Percentiles rank a stretch among this genome's conserved stretches.
phyloP scores from a whole-genome alignment of 2,113 vertebrate species.

The Benitochromis conjunctus region DNA sequence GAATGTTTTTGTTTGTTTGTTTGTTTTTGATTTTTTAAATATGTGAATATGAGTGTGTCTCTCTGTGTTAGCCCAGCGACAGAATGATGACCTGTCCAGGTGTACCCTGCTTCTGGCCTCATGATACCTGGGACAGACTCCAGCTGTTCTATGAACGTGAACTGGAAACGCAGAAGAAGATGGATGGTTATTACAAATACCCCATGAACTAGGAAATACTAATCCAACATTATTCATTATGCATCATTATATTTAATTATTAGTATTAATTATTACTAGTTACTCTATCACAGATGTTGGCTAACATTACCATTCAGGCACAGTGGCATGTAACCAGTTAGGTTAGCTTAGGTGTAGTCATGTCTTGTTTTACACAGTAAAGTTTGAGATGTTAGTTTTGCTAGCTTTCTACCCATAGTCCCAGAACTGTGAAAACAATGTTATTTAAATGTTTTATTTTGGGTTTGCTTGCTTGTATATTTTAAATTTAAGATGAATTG shows the following conservation, averaged over 20 bases:
- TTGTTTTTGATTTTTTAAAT: not conserved
- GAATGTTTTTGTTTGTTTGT: not conserved
- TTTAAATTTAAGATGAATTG: not conserved
- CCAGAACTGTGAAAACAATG: not conserved
- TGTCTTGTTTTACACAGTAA: too few relatives aligned
- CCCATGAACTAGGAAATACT: not conserved
- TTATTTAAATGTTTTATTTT: not conserved
- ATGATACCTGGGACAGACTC: not conserved
- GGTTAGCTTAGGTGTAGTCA: too few relatives aligned
- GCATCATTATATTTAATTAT: not conserved
- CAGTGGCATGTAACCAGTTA: not conserved
- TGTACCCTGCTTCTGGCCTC: not conserved
- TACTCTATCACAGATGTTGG: not conserved
- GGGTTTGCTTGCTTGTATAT: not conserved
- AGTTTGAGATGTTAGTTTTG: too few relatives aligned
- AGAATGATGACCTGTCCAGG: not conserved
- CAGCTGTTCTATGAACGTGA: not conserved
- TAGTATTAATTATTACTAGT: too few relatives aligned
- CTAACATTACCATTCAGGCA: not conserved
- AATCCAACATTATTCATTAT: not conserved
- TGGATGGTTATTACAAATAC: not conserved
- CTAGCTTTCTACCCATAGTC: not conserved
- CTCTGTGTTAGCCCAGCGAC: not conserved
- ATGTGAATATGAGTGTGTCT: not conserved
- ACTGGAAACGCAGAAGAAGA: not conserved